phyloP scores from a whole-genome alignment of 1,140 invertebrate genomes.

The Trachymyrmex cornetzi region DNA sequence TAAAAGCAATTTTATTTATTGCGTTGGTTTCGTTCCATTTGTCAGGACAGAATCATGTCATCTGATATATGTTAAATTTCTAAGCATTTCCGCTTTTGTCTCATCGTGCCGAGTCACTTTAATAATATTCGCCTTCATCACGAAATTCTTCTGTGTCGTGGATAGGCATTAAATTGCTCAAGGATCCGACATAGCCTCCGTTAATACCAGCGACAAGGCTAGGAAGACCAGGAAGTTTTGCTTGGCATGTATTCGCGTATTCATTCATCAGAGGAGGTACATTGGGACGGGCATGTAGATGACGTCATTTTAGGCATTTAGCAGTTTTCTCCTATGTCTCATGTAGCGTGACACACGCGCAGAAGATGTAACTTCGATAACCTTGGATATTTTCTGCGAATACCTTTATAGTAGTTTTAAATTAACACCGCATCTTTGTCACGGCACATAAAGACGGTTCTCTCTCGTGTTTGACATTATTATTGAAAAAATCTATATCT shows the following conservation, averaged over 20 bases:
- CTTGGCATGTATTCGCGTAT: conserved; percentile 19
- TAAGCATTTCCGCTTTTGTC: not conserved
- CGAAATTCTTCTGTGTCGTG: conserved; percentile 29
- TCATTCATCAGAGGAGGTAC: conserved; percentile 16
- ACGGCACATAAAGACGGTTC: not conserved
- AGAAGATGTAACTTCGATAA: conserved; percentile 19
- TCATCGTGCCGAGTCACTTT: conserved; percentile 28
- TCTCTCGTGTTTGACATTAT: not conserved
- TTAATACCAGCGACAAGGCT: not conserved
- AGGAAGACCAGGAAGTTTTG: conserved; percentile 43
- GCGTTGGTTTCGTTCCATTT: not conserved
- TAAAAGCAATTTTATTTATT: not conserved
- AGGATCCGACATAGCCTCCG: not conserved
- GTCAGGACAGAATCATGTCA: not conserved
- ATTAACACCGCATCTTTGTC: not conserved
- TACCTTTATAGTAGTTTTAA: not conserved
- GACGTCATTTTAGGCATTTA: conserved; percentile 54
- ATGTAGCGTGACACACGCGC: conserved; percentile 34
- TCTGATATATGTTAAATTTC: not conserved
- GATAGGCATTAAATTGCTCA: not conserved
- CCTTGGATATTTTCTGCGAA: conserved; percentile 29
- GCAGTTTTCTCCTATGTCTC: conserved; percentile 25
- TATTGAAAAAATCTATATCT: not conserved
- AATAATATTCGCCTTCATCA: conserved; percentile 32
- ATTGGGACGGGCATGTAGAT: not conserved